Evolutionary conservation across 2,113 vertebrate species (phyloP), one percentile per base, ranked within the genome.

Genomic region (Lepus americanus): DNA sequence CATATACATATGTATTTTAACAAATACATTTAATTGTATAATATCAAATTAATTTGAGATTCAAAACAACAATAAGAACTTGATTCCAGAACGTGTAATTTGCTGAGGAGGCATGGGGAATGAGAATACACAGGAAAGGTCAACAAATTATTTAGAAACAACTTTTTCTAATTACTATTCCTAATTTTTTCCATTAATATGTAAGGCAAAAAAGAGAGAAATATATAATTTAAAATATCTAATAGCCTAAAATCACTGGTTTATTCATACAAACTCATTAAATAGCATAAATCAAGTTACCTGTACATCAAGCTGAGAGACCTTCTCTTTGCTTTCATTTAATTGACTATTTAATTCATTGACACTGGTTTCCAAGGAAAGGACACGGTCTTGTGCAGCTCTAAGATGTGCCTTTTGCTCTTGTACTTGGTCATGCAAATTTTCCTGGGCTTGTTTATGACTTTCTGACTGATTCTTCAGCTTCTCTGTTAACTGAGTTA

Each of bases 391-490:
- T 97, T 99, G 99, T 33, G 99, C 98, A 44, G 99, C 98, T 77
- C 99, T 98, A 49, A 99, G 94, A 77, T 99, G 99, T 10, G 98
- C 98, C 98, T 99, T 99, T 98, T 99, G 99, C 95, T 99, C 99
- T 97, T 99, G 99, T 31, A 99, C 98, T 97, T 99, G 99, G 82
- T 99, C 98, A 9, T 99, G 99, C 61, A 99, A 98, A 98, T 99
- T 99, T 93, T 99, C 99, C 97, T 99, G 99, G 76, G 99, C 99
- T 98, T 99, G 99, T 95, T 99, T 99, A 98, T 99, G 99, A 97
- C 99, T 99, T 98, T 99, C 99, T 0, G 99, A 99, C 39, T 99
- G 99, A 98, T 99, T 99, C 98, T 99, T 99, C 95, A 99, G 97
- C 97, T 99, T 99, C 97, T 99, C 99, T 44, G 98, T 99, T 95